Conservation (phyloP, 2,797 vertebrate genomes). For the Erethizon dorsatum region DNA sequence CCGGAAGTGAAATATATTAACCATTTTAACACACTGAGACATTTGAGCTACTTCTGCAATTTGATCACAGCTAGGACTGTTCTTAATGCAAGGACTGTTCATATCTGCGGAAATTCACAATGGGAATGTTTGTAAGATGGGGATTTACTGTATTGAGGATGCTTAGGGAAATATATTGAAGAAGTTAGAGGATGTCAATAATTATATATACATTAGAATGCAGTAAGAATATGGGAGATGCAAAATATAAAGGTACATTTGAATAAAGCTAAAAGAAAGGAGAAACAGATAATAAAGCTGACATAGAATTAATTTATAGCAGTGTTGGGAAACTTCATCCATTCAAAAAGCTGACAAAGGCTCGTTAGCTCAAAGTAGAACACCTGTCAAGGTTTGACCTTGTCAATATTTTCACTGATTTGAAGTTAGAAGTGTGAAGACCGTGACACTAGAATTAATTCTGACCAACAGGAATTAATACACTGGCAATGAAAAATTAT, state of each 20-base stretch:
- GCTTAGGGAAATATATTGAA: background rate
- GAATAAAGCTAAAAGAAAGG: conserved; percentile 53
- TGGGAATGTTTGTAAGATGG: background rate
- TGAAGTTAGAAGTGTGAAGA: background rate
- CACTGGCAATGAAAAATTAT: background rate
- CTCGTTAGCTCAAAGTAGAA: conserved; percentile 53
- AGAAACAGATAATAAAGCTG: background rate
- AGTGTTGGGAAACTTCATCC: background rate
- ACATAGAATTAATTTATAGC: background rate
- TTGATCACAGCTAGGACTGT: background rate
- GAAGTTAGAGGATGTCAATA: background rate
- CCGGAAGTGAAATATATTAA: conserved; percentile 11
- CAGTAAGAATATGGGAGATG: background rate
- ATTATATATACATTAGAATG: background rate
- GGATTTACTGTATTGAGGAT: background rate
- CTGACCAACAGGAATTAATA: background rate
- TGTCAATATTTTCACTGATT: conserved; percentile 50
- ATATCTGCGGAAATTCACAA: background rate
- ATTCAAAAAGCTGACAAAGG: background rate
- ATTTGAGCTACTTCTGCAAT: background rate
- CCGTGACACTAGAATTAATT: conserved; percentile 41
- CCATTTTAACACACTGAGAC: background rate
- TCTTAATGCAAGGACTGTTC: background rate
- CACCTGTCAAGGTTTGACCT: conserved; percentile 72
- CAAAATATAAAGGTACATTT: conserved; percentile 1